Evolutionary conservation across 2,797 vertebrate species (phyloP).

Genomic region (Triplophysa yarkandensis): DNA sequence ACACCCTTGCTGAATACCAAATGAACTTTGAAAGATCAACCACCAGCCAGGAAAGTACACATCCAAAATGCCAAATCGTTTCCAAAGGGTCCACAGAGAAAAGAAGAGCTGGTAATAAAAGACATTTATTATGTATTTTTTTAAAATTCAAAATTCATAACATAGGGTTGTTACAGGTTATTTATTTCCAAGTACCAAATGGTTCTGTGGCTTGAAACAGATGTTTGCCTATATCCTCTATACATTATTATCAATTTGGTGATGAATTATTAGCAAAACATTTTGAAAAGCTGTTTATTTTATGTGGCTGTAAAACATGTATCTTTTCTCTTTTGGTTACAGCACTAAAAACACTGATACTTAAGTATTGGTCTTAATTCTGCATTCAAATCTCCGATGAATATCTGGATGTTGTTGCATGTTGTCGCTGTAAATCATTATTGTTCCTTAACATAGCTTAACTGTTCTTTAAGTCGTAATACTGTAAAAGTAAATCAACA

Average conservation of each 20-base stretch:
- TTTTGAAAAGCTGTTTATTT: neutral
- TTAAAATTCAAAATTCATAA: neutral
- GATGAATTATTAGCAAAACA: neutral
- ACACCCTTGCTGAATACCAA: slow-evolving; percentile 38
- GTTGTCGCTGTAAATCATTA: slow-evolving; percentile 49
- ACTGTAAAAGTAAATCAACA: no score
- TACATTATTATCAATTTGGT: neutral
- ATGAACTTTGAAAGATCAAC: slow-evolving; percentile 21
- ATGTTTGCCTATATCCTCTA: neutral
- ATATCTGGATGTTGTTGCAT: slow-evolving; percentile 53
- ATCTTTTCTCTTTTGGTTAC: neutral
- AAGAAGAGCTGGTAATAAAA: neutral
- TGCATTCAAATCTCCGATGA: slow-evolving; percentile 25
- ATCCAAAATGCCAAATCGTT: slow-evolving; percentile 3
- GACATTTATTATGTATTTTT: neutral
- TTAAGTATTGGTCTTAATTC: slow-evolving; percentile 18
- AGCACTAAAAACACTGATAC: neutral
- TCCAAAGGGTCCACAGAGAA: slow-evolving; percentile 52
- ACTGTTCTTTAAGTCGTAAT: slow-evolving; percentile 14
- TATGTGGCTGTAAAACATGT: slow-evolving; percentile 12
- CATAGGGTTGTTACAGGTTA: neutral
- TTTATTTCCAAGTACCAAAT: neutral
- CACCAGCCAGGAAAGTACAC: slow-evolving; percentile 4
- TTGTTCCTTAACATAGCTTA: slow-evolving; percentile 4
- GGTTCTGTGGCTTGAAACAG: neutral